Conservation (phyloP, 1,140 invertebrate species). For the Drosophila albomicans region DNA sequence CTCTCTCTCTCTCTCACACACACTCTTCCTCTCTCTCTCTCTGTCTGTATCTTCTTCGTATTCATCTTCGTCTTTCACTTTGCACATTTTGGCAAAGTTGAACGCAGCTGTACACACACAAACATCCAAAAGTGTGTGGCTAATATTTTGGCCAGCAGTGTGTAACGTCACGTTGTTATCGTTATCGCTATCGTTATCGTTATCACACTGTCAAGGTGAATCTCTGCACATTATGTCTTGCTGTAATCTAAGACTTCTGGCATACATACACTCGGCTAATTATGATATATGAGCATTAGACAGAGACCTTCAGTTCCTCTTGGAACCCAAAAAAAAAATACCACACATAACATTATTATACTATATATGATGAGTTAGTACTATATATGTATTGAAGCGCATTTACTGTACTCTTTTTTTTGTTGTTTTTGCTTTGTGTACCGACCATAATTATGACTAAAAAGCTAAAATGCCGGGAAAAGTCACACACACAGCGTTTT, state of each 20-base stretch:
- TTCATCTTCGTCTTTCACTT: neutral
- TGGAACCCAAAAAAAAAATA: neutral
- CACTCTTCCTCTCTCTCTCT: neutral
- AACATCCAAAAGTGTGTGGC: neutral
- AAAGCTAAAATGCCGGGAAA: constrained; percentile 41
- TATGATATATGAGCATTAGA: constrained; percentile 27
- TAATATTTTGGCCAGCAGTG: constrained; percentile 14
- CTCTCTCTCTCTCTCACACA: too few relatives aligned
- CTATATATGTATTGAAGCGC: constrained; percentile 2
- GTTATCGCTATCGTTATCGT: constrained; percentile 17
- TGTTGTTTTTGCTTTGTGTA: constrained; percentile 10
- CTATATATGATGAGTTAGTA: neutral
- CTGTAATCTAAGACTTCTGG: constrained; percentile 30
- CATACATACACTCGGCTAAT: constrained; percentile 24
- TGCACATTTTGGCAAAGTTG: constrained; percentile 21
- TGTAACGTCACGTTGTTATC: constrained; percentile 1
- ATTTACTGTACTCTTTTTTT: constrained; percentile 20
- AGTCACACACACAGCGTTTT: constrained; percentile 56
- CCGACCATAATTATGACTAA: constrained; percentile 39
- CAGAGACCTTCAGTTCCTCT: constrained; percentile 3
- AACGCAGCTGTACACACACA: constrained; percentile 29
- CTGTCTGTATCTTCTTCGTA: neutral
- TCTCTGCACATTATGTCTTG: constrained; percentile 21
- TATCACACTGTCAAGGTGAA: constrained; percentile 62
- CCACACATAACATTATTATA: neutral